Base-by-base conservation (phyloP, 2,113 vertebrate genomes). In the Xiphophorus couchianus region DNA sequence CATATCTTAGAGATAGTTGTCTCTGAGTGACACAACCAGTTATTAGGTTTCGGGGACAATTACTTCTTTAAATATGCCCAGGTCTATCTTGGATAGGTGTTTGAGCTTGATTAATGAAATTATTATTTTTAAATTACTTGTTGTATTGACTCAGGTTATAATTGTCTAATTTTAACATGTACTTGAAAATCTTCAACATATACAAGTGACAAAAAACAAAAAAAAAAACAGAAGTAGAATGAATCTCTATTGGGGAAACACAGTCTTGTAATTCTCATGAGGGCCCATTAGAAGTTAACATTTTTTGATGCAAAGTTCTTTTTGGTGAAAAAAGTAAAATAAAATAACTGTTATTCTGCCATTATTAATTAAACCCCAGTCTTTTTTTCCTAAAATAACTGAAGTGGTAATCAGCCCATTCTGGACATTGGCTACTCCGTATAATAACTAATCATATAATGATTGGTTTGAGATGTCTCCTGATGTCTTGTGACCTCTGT, bases 401-500 rank as follows among this genome's bases (percentile, higher is more conserved):
- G 19, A 33, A n/a, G 39, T 42, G n/a, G 58, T 35, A 64, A 73
- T 78, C 54, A 63, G 35, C 42, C 62, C 31, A 14, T 33, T 28
- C 31, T 74, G 71, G 74, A 83, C 62, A 60, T 7, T 1, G 11
- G 68, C 14, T 31, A 35, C 14, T 81, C 33, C 0, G n/a, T 69
- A 35, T 82, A 42, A 75, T 70, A 65, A 67, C 27, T 81, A 81
- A 82, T 84, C 63, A 42, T 44, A 30, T 66, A 76, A 31, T 75
- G 61, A 82, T 66, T 77, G 22, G 8, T 30, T 44, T 44, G 64
- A 75, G 67, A 83, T 81, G 76, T 33, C 70, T 81, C 51, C 65
- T 62, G 77, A 86, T 69, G 87, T 80, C 85, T 84, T 86, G 87
- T 87, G 81, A 89, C 87, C 78, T 8, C 71, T 4, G 77, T 73